phyloP scores from a whole-genome alignment of 2,797 vertebrate species.

The Gouania willdenowi region DNA sequence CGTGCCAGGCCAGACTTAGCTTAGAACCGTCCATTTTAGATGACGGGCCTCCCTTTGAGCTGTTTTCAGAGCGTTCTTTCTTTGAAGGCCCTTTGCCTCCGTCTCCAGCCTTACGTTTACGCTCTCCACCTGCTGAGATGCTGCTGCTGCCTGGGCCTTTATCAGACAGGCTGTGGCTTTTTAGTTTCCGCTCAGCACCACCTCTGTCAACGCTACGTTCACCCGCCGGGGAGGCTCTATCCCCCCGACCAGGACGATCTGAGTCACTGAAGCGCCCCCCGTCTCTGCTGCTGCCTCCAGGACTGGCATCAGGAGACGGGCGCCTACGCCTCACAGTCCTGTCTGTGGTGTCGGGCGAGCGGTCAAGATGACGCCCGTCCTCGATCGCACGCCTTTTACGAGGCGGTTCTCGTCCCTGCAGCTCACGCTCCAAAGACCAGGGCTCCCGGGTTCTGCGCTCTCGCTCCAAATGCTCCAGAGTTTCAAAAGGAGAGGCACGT shows the following conservation, averaged over 20 bases:
- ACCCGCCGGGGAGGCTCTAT: slow-evolving; percentile 81
- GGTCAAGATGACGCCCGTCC: slow-evolving; percentile 88
- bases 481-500: slow-evolving; percentile 86
- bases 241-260: slow-evolving; percentile 82
- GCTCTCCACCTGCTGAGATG: slow-evolving; percentile 53
- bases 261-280: slow-evolving; percentile 88
- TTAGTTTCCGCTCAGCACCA: slow-evolving; percentile 76
- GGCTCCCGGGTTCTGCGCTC: slow-evolving; percentile 82
- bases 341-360: slow-evolving; percentile 90
- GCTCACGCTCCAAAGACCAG: slow-evolving; percentile 92
- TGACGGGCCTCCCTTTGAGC: slow-evolving; percentile 62
- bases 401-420: slow-evolving; percentile 84
- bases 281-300: slow-evolving; percentile 80
- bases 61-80: slow-evolving; percentile 75
- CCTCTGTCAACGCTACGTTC: slow-evolving; percentile 85
- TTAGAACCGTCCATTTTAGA: slow-evolving; percentile 76
- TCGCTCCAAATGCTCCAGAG: slow-evolving; percentile 90
- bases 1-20: slow-evolving; percentile 92
- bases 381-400: slow-evolving; percentile 87
- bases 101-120: slow-evolving; percentile 78
- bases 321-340: slow-evolving; percentile 85
- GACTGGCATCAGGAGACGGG: slow-evolving; percentile 84
- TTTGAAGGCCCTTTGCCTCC: slow-evolving; percentile 81
- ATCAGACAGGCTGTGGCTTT: slow-evolving; percentile 64
- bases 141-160: slow-evolving; percentile 41